Evolutionary conservation across 2,888 invertebrate genomes (phyloP).

Genomic region (Brachylomia viminalis): DNA sequence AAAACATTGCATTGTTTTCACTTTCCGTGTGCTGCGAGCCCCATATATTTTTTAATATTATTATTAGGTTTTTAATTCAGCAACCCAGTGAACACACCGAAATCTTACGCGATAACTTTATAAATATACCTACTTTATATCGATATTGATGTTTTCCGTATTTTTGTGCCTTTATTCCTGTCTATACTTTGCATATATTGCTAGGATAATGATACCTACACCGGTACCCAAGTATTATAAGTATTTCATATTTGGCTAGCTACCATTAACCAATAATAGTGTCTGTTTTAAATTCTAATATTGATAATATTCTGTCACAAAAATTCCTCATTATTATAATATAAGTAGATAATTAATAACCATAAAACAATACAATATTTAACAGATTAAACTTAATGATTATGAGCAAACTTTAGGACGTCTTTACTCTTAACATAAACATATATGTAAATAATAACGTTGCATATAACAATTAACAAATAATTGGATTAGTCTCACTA

Average conservation of each 20-base stretch:
- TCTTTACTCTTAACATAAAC: constrained; percentile 24
- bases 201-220: constrained; percentile 45
- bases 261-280: constrained; percentile 53
- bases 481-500: constrained; percentile 20
- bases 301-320: constrained; percentile 61
- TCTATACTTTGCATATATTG: constrained; percentile 43
- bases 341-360: constrained; percentile 34
- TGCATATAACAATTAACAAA: constrained; percentile 35
- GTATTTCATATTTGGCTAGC: constrained; percentile 52
- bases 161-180: constrained; percentile 47
- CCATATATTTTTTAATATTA: background rate
- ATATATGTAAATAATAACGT: constrained; percentile 30
- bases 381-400: constrained; percentile 29
- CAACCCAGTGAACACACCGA: constrained; percentile 54
- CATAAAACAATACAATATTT: constrained; percentile 24
- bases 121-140: constrained; percentile 31
- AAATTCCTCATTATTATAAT: constrained; percentile 50
- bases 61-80: constrained; percentile 19
- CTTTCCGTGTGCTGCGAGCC: background rate
- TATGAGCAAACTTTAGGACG: constrained; percentile 53
- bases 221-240: constrained; percentile 38
- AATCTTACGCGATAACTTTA: constrained; percentile 48
- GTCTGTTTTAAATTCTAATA: constrained; percentile 51
- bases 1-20: background rate
- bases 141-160: constrained; percentile 41